Percentiles rank a stretch among this genome's conserved stretches.
Evolutionary conservation across 2,797 vertebrate species (phyloP).

Genomic region (Syndactyla subalaris): DNA sequence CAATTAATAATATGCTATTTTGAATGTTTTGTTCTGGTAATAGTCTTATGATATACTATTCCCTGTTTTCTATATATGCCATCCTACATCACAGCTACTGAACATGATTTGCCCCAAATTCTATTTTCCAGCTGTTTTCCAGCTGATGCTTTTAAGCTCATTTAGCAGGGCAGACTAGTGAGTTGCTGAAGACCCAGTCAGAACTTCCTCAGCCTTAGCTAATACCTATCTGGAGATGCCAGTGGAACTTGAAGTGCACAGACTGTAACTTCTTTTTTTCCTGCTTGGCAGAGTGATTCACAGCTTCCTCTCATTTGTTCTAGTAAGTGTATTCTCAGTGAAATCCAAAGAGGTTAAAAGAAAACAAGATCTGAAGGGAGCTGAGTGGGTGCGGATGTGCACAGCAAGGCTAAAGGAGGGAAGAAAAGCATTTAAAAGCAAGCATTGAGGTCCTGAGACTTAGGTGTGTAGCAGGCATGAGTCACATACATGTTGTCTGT

Average conservation of each 20-base stretch:
- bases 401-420: neutral
- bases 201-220: neutral
- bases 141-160: neutral
- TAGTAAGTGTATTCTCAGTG: neutral
- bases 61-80: neutral
- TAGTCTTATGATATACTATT: neutral
- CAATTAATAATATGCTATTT: constrained; percentile 13
- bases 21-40: neutral
- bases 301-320: neutral
- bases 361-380: neutral
- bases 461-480: neutral
- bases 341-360: neutral
- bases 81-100: neutral
- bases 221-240: neutral
- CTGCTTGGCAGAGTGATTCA: neutral
- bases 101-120: neutral
- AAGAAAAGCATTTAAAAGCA: neutral
- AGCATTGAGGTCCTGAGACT: neutral
- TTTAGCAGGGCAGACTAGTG: neutral
- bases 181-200: neutral
- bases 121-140: neutral
- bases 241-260: neutral
- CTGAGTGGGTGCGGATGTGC: neutral
- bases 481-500: neutral
- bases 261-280: neutral